These are phyloP conservation scores for Panulirus ornatus DNA, from an alignment of 1,140 invertebrate genomes.

Conservation along the genomic window DNA sequence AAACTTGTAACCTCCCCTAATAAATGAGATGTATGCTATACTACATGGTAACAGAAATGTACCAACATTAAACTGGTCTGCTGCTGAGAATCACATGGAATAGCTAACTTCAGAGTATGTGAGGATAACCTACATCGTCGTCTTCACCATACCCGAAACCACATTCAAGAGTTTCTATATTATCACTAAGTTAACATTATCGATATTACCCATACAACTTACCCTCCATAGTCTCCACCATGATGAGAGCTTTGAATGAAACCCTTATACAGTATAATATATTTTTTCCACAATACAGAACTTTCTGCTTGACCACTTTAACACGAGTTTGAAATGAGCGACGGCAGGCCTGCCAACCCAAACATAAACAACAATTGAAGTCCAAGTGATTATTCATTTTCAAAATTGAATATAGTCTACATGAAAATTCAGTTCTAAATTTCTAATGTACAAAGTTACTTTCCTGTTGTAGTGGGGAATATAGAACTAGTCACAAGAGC, in stretches of 20 bases:
- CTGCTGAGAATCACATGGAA: too few species aligned
- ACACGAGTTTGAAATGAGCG: not conserved
- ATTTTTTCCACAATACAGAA: not conserved
- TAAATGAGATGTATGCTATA: too few species aligned
- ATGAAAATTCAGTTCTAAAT: not conserved
- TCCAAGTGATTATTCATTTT: not conserved
- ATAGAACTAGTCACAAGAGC: too few species aligned
- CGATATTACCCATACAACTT: not conserved
- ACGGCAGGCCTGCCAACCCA: not conserved
- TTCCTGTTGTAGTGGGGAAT: not conserved
- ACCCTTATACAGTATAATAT: not conserved
- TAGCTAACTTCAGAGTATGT: too few species aligned
- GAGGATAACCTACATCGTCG: not conserved
- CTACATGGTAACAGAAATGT: too few species aligned
- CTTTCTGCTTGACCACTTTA: not conserved
- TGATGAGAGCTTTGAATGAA: not conserved
- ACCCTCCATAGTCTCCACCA: conserved; percentile 53
- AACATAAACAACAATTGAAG: not conserved
- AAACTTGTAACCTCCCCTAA: too few species aligned
- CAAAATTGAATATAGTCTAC: not conserved
- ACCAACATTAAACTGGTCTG: too few species aligned
- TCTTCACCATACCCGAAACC: not conserved
- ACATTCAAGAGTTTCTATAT: too few species aligned
- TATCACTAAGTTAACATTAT: not conserved
- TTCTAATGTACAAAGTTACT: not conserved